Base-by-base conservation (phyloP, 2,888 invertebrate species). In the Spatulosminthurus flaviceps region DNA sequence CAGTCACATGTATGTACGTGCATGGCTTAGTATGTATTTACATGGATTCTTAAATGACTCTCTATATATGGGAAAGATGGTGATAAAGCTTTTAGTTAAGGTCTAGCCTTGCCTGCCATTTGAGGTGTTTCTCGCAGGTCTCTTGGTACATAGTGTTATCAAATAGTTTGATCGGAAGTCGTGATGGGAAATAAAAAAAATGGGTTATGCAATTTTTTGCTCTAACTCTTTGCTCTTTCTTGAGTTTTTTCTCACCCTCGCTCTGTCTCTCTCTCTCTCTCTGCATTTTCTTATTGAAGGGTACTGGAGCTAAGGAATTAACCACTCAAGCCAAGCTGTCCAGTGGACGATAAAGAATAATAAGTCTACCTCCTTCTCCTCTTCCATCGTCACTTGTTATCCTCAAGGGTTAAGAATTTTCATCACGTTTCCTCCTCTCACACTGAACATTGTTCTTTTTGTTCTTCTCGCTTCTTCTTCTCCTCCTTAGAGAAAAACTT, bases 141-240 rank as follows among this genome's bases (percentile, higher is more conserved):
- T 5, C 5, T 51, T 7, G 9, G 5, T 66, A 16, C n/a, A n/a
- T n/a, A 28, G 26, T 26, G n/a, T 74, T 74, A 74, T 74, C 74
- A 61, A 74, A 60, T 0, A 43, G 61, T 74, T 61, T n/a, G 26
- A 74, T 74, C 74, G 61, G 60, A 29, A 74, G 74, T 74, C 74
- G 74, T 74, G 74, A 74, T 74, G 74, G 74, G 61, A 28, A n/a
- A 61, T 61, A 61, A 74, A 34, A 34, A 74, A 73, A 74, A 74
- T 61, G 74, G 74, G 74, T 74, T 60, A 74, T 61, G 74, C 74
- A 60, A 74, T 74, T 74, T 61, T 43, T 71, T 71, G 29, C 29
- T 26, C 7, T 21, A 34, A 13, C n/a, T 0, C 34, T 34, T 34
- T n/a, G 5, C 19, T 13, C 19, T 2, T 1, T 67, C 67, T 67